These are phyloP conservation scores for Epizoanthus rinbou DNA, from an alignment of 92 coral and sea anemone genomes.

Conservation along the genomic window DNA sequence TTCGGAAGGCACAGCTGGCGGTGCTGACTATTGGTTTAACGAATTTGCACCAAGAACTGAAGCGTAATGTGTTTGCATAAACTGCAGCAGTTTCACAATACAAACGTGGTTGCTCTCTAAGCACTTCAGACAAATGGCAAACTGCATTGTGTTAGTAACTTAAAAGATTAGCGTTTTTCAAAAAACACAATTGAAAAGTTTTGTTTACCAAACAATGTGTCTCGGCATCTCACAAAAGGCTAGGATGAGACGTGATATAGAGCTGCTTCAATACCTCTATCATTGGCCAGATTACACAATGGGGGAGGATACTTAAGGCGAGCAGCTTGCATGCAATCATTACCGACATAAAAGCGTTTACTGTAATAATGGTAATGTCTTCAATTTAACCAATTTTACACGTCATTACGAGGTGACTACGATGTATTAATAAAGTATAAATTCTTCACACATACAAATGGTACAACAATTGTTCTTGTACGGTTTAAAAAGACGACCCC, in stretches of 20 bases:
- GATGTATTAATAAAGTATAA: too few relatives aligned
- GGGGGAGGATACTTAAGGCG: too few relatives aligned
- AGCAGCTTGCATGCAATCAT: too few relatives aligned
- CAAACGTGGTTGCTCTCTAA: slow-evolving; percentile 5
- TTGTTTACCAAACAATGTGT: background rate
- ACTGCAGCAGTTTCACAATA: background rate
- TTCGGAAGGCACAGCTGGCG: background rate
- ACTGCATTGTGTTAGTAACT: background rate
- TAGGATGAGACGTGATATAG: background rate
- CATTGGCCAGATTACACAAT: too few relatives aligned
- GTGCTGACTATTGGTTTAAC: background rate
- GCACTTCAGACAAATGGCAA: background rate
- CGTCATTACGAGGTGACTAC: too few relatives aligned
- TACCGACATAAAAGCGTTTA: too few relatives aligned
- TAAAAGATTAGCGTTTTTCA: slow-evolving; percentile 7
- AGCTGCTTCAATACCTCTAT: background rate
- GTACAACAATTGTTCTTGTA: too few relatives aligned
- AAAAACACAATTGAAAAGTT: background rate
- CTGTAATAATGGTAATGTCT: too few relatives aligned
- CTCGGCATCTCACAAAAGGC: background rate
- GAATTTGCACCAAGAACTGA: background rate
- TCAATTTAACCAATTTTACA: too few relatives aligned
- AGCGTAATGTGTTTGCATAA: background rate
- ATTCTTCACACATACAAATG: too few relatives aligned
- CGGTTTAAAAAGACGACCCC: too few relatives aligned